Evolutionary conservation across 2,797 vertebrate genomes (phyloP), one percentile per base, ranked within the genome.

Genomic region (Peromyscus melanophrys): DNA sequence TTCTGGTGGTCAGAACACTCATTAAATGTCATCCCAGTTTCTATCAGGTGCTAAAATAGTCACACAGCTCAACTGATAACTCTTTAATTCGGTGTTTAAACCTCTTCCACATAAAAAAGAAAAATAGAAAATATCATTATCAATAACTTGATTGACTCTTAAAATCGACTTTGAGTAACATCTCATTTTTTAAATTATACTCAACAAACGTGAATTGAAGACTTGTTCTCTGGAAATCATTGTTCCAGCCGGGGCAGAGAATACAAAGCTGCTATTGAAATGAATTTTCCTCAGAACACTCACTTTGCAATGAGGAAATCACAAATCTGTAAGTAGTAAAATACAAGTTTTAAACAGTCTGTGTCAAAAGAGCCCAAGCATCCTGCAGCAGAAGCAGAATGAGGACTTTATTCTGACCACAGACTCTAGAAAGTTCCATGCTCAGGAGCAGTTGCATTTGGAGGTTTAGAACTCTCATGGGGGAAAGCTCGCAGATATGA

Each of bases 341-440:
- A 77, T 43, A 85, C 37, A 90, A 93, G 21, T 69, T 83, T 55
- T 85, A 75, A 85, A 81, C 69, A 92, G 69, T 92, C 21, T 29
- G 34, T 37, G 43, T 92, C 86, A 49, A 34, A 92, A 65, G 31
- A 87, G 14, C 17, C 19, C 73, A 82, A 37, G 31, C 12, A 17
- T 77, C 80, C 69, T 43, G 4, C 5, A 49, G 8, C 3, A 4
- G 11, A 92, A 57, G 34, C 34, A 92, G 14, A 78, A 78, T 69
- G 31, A 75, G 46, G 25, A 85, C 17, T 12, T 27, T 63, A 63
- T 34, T 52, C 23, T 80, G 21, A 67, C 55, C 25, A 34, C 4
- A 55, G 29, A 10, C 37, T 37, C 11, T 67, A 40, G 46, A 81
- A 96, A 19, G 0, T 17, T 96, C 77, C 19, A 10, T 57, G 59